Percentiles rank a stretch among this genome's conserved stretches.
phyloP scores from a whole-genome alignment of 1,140 invertebrate species.

The Himalopsyche phryganea region DNA sequence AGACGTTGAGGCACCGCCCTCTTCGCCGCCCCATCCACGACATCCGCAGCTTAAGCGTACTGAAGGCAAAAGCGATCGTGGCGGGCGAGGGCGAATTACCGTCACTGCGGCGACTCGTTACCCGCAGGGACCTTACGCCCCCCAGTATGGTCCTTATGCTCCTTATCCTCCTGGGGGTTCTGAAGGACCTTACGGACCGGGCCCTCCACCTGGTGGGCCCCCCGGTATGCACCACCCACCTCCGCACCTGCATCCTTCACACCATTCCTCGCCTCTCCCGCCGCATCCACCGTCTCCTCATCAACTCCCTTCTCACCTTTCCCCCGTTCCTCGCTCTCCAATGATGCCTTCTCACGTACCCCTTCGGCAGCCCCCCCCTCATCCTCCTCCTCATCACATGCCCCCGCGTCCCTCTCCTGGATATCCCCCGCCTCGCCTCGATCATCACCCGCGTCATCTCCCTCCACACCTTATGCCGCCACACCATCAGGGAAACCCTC shows the following conservation, averaged over 20 bases:
- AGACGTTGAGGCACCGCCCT: slow-evolving; percentile 33
- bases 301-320: slow-evolving; percentile 8
- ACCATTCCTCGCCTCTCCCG: slow-evolving; percentile 5
- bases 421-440: too few relatives aligned
- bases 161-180: slow-evolving; percentile 41
- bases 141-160: slow-evolving; percentile 47
- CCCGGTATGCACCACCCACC: slow-evolving; percentile 14
- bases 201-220: slow-evolving; percentile 13
- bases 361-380: slow-evolving; percentile 3
- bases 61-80: slow-evolving; percentile 41
- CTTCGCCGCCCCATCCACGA: slow-evolving; percentile 7
- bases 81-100: slow-evolving; percentile 28
- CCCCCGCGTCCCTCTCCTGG: background rate
- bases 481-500: background rate
- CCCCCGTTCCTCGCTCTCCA: background rate
- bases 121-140: slow-evolving; percentile 47
- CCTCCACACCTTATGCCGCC: background rate
- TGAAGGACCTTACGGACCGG: slow-evolving; percentile 16
- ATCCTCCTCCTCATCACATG: background rate
- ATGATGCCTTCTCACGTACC: background rate
- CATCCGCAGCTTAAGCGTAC: slow-evolving; percentile 40
- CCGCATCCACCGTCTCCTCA: slow-evolving; percentile 2
- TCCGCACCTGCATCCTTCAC: background rate
- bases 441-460: background rate
- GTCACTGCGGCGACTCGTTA: slow-evolving; percentile 37